Evolutionary conservation across 2,113 vertebrate genomes (phyloP), one percentile per base, ranked within the genome.

Genomic region (Mus pahari): DNA sequence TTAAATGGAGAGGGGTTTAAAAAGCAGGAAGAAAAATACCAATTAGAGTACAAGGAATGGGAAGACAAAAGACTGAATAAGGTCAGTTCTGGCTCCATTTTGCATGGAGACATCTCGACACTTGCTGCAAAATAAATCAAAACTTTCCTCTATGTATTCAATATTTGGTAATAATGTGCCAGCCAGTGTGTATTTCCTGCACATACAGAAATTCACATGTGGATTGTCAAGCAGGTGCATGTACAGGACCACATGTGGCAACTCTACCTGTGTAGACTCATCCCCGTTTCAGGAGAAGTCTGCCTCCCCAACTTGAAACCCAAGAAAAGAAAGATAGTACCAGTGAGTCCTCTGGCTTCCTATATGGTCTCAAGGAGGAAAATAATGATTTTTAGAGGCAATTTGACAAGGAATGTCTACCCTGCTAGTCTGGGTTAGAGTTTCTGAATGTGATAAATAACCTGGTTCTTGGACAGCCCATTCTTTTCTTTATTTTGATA

Each of bases 371-470:
- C 3, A 0, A 0, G 70, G 31, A 90, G 62, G 58, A 92, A 98
- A 98, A 96, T 97, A 97, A 97, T 97, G 94, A 95, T 95, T 97
- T 95, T 90, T 84, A 78, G 97, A 97, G 68, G 74, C 92, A 98
- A 97, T 98, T 97, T 98, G 97, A 96, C 89, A 95, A 97, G 86
- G 94, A 97, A 97, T 98, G 97, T 96, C 94, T 96, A 81, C 60
- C 96, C 93, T 97, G 79, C 91, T 98, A 91, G 89, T 95, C 95
- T 94, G 90, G 93, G 97, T 98, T 98, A 98, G 97, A 45, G 11
- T 97, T 98, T 98, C 98, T 98, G 94, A 97, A 96, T 95, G 87
- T 98, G 97, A 98, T 97, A 98, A 98, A 98, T 98, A 98, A 96
- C 92, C 28, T 86, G 86, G 62, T 88, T 94, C 82, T 84, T 0